Evolutionary conservation across 1,140 invertebrate species (phyloP).

Genomic region (Chironomus tepperi): DNA sequence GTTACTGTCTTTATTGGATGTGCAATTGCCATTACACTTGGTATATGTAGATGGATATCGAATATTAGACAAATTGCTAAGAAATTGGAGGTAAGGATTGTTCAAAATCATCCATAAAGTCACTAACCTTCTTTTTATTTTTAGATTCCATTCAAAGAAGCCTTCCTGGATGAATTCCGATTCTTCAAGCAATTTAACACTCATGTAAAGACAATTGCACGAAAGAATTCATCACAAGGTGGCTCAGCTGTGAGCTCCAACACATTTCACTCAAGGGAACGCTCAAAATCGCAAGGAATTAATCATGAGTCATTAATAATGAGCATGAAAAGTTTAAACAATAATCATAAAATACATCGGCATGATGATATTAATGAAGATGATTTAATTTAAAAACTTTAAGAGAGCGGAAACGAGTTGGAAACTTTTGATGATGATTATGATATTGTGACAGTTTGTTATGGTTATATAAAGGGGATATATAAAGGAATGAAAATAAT

Average conservation of each 20-base stretch:
- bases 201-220: slow-evolving; percentile 55
- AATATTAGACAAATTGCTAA: slow-evolving; percentile 31
- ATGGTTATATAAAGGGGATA: not conserved
- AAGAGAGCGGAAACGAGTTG: not conserved
- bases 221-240: slow-evolving; percentile 30
- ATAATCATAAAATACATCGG: not conserved
- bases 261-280: not conserved
- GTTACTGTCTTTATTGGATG: slow-evolving; percentile 69
- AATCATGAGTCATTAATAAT: not conserved
- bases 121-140: slow-evolving; percentile 27
- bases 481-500: not conserved
- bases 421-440: not conserved
- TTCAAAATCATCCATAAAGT: not conserved
- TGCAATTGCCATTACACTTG: slow-evolving; percentile 39
- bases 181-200: slow-evolving; percentile 67
- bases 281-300: not conserved
- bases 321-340: slow-evolving; percentile 11
- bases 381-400: slow-evolving; percentile 4
- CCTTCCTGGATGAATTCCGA: slow-evolving; percentile 61
- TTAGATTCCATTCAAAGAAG: slow-evolving; percentile 57
- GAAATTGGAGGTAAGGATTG: not conserved
- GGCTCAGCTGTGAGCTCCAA: not conserved
- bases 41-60: slow-evolving; percentile 35
- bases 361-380: not conserved
- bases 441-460: not conserved